Conservation (phyloP, 1,140 invertebrate species). For the Ceratina australensis region DNA sequence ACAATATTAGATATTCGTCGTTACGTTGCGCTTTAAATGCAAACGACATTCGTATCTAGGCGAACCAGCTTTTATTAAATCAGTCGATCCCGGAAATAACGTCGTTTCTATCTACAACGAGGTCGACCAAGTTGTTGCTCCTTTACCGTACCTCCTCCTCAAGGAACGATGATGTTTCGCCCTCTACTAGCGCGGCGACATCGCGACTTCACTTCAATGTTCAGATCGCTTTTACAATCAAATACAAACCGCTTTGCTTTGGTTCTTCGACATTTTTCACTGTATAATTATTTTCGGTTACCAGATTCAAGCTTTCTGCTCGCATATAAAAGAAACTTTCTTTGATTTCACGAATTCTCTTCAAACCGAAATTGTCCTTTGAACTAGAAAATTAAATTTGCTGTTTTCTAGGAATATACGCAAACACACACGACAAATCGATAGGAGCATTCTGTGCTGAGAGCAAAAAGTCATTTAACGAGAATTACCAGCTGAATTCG, state of each 20-base stretch:
- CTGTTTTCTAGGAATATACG: no score
- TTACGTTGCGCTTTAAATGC: slow-evolving; percentile 15
- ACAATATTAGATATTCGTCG: background rate
- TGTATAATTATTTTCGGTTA: background rate
- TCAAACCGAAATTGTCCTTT: no score
- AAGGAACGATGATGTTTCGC: background rate
- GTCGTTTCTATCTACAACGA: slow-evolving; percentile 37
- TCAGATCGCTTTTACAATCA: background rate
- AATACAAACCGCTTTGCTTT: background rate
- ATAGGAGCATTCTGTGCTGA: no score
- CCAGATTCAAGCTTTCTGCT: no score
- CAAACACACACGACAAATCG: no score
- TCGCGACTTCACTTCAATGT: background rate
- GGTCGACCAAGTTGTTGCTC: slow-evolving; percentile 9
- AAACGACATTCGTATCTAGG: slow-evolving; percentile 1
- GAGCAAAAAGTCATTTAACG: no score
- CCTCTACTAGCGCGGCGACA: background rate
- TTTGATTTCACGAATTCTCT: no score
- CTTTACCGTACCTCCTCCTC: background rate
- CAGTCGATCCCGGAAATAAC: slow-evolving; percentile 39
- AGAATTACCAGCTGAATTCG: no score
- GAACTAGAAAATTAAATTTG: no score
- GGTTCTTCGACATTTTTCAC: background rate
- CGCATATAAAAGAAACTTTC: no score
- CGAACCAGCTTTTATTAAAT: slow-evolving; percentile 43